Percentiles rank a stretch among this genome's conserved stretches.
These are phyloP conservation scores for Horisme vitalbata DNA, from an alignment of 2,888 invertebrate genomes.

Conservation along the genomic window DNA sequence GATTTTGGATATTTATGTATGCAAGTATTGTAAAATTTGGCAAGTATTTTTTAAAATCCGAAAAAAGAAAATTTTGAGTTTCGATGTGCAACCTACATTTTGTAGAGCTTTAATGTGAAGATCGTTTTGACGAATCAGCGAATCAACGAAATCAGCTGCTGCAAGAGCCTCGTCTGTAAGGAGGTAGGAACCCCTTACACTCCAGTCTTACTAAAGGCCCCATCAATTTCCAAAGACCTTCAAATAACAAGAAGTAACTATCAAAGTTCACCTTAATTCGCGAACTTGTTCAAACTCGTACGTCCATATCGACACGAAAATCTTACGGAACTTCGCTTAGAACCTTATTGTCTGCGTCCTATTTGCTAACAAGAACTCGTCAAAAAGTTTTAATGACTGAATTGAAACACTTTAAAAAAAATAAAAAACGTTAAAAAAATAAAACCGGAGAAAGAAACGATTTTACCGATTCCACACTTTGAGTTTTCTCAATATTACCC, in stretches of 20 bases:
- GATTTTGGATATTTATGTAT: too few relatives aligned
- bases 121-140: too few relatives aligned
- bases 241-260: slow-evolving; percentile 10
- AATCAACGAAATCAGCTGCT: too few relatives aligned
- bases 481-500: slow-evolving; percentile 37
- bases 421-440: slow-evolving; percentile 53
- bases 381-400: slow-evolving; percentile 75
- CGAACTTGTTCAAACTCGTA: slow-evolving; percentile 27
- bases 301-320: slow-evolving; percentile 25
- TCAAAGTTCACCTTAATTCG: slow-evolving; percentile 12
- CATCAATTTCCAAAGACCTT: slow-evolving; percentile 7
- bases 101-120: too few relatives aligned
- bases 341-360: slow-evolving; percentile 40
- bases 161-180: too few relatives aligned
- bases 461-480: slow-evolving; percentile 32
- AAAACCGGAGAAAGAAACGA: slow-evolving; percentile 45
- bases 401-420: slow-evolving; percentile 48
- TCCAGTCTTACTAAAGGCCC: too few relatives aligned
- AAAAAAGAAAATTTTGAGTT: too few relatives aligned
- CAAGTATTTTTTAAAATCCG: too few relatives aligned
- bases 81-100: too few relatives aligned
- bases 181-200: too few relatives aligned
- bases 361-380: slow-evolving; percentile 62
- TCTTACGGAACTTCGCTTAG: slow-evolving; percentile 26
- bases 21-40: too few relatives aligned